Conservation (phyloP, 2,113 vertebrate species). For the Pipa parva region DNA sequence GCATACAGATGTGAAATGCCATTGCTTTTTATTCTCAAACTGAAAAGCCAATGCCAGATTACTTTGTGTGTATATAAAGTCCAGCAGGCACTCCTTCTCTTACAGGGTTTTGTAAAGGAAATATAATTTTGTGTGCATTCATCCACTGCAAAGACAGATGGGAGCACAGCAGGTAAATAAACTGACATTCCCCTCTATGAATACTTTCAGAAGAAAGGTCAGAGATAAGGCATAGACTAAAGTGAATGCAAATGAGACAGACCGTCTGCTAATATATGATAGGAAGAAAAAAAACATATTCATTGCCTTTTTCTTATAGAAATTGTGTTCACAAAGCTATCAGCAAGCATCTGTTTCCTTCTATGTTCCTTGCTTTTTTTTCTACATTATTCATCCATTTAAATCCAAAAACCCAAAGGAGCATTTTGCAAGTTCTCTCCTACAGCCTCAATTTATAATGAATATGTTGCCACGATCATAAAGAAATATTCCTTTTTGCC, state of each 20-base stretch:
- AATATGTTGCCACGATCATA: conserved; percentile 18
- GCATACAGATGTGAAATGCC: conserved; percentile 53
- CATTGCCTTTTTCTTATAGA: conserved; percentile 53
- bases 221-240: conserved; percentile 61
- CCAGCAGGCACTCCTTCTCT: conserved; percentile 62
- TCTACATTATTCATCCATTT: conserved; percentile 29
- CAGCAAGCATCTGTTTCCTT: conserved; percentile 53
- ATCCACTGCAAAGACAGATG: conserved; percentile 64
- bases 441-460: conserved; percentile 25
- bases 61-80: conserved; percentile 47
- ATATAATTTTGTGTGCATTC: conserved; percentile 62
- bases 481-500: conserved; percentile 27
- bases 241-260: conserved; percentile 62
- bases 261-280: conserved; percentile 63
- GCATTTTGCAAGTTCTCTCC: conserved; percentile 34
- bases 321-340: conserved; percentile 49
- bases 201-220: conserved; percentile 68
- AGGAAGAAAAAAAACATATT: conserved; percentile 51
- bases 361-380: conserved; percentile 44
- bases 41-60: conserved; percentile 56
- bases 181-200: conserved; percentile 65
- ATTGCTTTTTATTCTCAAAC: conserved; percentile 52
- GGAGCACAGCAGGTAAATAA: conserved; percentile 75
- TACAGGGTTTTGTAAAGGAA: conserved; percentile 67
- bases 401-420: conserved; percentile 39